These are phyloP conservation scores for Pygocentrus nattereri DNA, from an alignment of 2,797 vertebrate genomes.

Conservation along the genomic window DNA sequence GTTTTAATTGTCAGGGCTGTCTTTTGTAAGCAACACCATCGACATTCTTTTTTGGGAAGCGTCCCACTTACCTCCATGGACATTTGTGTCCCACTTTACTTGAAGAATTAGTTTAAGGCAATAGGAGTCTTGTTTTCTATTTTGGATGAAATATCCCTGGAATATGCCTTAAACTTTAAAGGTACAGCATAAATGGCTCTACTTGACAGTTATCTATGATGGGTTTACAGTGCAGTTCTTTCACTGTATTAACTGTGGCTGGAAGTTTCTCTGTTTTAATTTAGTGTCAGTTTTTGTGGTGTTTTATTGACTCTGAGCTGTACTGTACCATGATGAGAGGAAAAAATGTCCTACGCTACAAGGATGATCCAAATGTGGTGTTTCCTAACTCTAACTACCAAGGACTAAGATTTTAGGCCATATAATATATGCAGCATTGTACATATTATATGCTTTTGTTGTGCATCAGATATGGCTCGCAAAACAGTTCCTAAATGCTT, in stretches of 20 bases:
- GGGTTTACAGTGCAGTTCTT: conserved; percentile 14
- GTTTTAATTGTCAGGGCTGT: conserved; percentile 9
- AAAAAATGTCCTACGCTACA: background rate
- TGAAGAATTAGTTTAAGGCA: conserved; percentile 51
- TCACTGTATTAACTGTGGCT: conserved; percentile 16
- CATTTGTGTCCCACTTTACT: conserved; percentile 50
- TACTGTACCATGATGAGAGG: background rate
- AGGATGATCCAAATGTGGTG: background rate
- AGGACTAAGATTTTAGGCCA: background rate
- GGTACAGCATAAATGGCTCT: conserved; percentile 16
- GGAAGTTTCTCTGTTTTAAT: background rate
- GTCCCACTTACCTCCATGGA: conserved; percentile 49
- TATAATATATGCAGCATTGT: background rate
- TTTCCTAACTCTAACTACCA: background rate
- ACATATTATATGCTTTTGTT: background rate
- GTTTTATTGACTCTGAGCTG: background rate
- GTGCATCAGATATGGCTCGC: background rate
- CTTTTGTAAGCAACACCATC: conserved; percentile 30
- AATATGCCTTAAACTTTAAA: conserved; percentile 33
- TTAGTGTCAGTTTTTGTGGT: background rate
- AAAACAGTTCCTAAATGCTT: background rate
- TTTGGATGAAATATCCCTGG: conserved; percentile 31
- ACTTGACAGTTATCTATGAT: conserved; percentile 19
- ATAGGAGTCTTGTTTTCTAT: conserved; percentile 38
- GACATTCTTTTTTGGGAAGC: conserved; percentile 24